Base-by-base conservation (phyloP, 2,888 invertebrate species). In the Glyphotaelius pellucidus region DNA sequence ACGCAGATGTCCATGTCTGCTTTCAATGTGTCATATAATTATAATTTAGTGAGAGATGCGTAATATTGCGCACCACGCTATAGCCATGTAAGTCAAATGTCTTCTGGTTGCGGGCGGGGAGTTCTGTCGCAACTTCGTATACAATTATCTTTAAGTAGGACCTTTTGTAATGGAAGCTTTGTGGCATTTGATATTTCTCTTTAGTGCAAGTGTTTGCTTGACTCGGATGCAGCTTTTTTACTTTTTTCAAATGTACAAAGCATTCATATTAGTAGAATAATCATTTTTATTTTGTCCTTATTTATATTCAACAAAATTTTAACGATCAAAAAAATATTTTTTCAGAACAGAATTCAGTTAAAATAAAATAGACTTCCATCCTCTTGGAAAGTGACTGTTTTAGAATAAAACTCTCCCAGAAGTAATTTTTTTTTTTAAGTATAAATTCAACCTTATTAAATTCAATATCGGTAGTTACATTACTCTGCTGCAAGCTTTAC, bases 21-120 rank as follows among this genome's bases (percentile, higher is more conserved):
- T 88, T 87, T 88, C 87, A 86, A 90, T 91, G 91, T 91, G 91
- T 91, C 91, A 91, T 91, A 91, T 52, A 80, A 88, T 86, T 90
- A 86, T 81, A 80, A 91, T 79, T 89, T 32, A 38, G 89, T 80
- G 89, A 87, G 15, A 30, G 30, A 52, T 67, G 87, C 31, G 35
- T 85, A 85, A 85, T 47, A 85, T 85, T 85, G 32, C 35, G 35
- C 31, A 35, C 85, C 35, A n/a, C 35, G n/a, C 14, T 87, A 11
- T 87, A 87, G 67, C 7, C n/a, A 38, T 9, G 38, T 87, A 87
- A 87, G 87, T 87, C 87, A 67, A 87, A 31, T 35, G 87, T 87
- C 87, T 87, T 87, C 87, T 87, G 67, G 30, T 87, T 67, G 87
- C 25, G 67, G n/a, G 67, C 52, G 5, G 84, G 30, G 31, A 85